These are phyloP conservation scores for Solenopsis fugax DNA, from an alignment of 1,140 invertebrate genomes.

Conservation along the genomic window DNA sequence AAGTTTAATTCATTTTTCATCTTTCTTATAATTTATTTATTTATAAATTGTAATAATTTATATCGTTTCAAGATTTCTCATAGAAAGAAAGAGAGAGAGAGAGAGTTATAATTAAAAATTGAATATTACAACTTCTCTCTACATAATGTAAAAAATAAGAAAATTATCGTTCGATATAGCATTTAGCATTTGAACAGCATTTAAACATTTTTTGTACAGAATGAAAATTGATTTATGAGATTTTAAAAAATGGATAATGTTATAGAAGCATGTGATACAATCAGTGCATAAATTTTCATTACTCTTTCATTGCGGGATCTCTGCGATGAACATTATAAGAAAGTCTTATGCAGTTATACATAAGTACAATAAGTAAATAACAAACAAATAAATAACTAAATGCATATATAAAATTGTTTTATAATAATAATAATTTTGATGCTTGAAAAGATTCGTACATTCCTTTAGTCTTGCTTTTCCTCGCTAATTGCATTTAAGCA, in stretches of 20 bases:
- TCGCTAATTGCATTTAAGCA: background rate
- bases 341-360: background rate
- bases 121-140: background rate
- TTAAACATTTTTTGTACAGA: too few species aligned
- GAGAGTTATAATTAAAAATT: conserved; percentile 24
- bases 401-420: background rate
- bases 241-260: too few species aligned
- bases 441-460: background rate
- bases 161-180: too few species aligned
- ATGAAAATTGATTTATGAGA: too few species aligned
- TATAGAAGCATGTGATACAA: too few species aligned
- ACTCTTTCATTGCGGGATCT: too few species aligned
- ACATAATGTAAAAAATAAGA: too few species aligned
- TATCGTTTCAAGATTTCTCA: background rate
- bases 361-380: background rate
- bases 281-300: too few species aligned
- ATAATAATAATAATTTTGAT: background rate
- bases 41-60: conserved; percentile 2
- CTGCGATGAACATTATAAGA: too few species aligned
- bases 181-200: too few species aligned
- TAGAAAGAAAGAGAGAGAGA: too few species aligned
- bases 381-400: background rate
- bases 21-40: background rate
- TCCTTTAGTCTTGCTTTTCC: background rate
- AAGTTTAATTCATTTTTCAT: background rate